Evolutionary conservation across 2,797 vertebrate species (phyloP).

Genomic region (Sebastes vulpes): DNA sequence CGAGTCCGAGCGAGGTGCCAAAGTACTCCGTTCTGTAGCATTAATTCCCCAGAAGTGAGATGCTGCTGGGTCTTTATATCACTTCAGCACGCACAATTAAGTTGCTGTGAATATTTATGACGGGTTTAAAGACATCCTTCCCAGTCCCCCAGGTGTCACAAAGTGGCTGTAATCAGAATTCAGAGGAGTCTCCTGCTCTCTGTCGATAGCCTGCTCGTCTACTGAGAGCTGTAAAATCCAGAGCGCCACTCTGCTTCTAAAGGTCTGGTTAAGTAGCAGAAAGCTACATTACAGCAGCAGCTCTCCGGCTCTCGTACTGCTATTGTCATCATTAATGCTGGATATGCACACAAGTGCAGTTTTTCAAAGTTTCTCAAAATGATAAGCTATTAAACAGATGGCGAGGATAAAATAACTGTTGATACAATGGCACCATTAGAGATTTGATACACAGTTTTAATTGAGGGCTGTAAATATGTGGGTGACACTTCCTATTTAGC

Average conservation of each 20-base stretch:
- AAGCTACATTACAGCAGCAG: conserved; percentile 16
- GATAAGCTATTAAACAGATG: conserved; percentile 22
- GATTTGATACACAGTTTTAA: conserved; percentile 10
- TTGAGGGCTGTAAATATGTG: background rate
- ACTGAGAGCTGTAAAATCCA: conserved; percentile 79
- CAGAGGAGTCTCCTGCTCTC: conserved; percentile 67
- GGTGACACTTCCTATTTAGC: background rate
- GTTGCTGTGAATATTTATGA: conserved; percentile 88
- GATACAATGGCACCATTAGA: conserved; percentile 1
- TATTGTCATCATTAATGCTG: conserved; percentile 1
- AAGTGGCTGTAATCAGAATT: conserved; percentile 87
- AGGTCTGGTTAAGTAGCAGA: conserved; percentile 48
- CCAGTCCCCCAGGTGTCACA: conserved; percentile 85
- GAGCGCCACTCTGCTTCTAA: conserved; percentile 46
- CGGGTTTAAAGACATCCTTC: conserved; percentile 79
- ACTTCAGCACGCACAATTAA: conserved; percentile 85
- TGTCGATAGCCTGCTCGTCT: conserved; percentile 76
- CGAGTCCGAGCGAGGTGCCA: conserved; percentile 48
- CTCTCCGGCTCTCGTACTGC: background rate
- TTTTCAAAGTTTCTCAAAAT: conserved; percentile 10
- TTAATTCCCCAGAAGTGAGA: conserved; percentile 69
- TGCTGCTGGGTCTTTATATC: conserved; percentile 79
- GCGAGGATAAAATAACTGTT: background rate
- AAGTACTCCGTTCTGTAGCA: conserved; percentile 49
- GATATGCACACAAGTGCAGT: background rate